Conservation (phyloP, 2,888 invertebrate genomes). For the Pheosia gnoma region DNA sequence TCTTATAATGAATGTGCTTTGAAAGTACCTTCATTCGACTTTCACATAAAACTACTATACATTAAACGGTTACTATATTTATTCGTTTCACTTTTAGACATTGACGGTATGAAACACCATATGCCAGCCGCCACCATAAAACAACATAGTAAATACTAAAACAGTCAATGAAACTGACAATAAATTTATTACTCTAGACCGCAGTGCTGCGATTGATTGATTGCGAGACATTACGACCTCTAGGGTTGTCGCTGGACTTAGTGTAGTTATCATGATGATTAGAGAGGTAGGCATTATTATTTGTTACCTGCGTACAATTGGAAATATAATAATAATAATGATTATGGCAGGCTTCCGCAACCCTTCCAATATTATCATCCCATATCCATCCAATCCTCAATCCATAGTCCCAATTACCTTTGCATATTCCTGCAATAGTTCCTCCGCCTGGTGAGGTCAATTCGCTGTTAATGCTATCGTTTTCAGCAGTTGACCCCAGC, state of each 20-base stretch:
- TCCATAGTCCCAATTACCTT: too few relatives aligned
- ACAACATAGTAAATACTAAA: slow-evolving; percentile 12
- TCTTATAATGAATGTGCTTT: too few relatives aligned
- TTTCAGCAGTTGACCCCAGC: too few relatives aligned
- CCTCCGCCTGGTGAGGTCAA: too few relatives aligned
- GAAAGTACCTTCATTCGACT: too few relatives aligned
- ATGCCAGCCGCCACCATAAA: slow-evolving; percentile 11
- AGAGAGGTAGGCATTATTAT: not conserved
- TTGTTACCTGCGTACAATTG: too few relatives aligned
- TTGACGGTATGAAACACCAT: slow-evolving; percentile 7
- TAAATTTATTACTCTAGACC: slow-evolving; percentile 9
- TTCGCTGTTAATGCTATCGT: too few relatives aligned
- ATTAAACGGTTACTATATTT: not conserved
- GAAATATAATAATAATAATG: too few relatives aligned
- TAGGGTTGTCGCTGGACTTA: slow-evolving; percentile 11
- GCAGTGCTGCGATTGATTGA: slow-evolving; percentile 28
- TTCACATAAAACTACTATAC: not conserved
- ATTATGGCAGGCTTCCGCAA: too few relatives aligned
- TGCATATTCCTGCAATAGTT: too few relatives aligned
- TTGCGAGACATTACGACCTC: not conserved
- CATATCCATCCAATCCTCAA: too few relatives aligned
- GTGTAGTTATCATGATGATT: not conserved
- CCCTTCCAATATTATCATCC: too few relatives aligned
- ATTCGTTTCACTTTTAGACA: not conserved
- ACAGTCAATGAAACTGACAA: slow-evolving; percentile 23